Evolutionary conservation across 1,140 invertebrate genomes (phyloP), one percentile per base, ranked within the genome.

Genomic region (Sweltsa coloradensis): DNA sequence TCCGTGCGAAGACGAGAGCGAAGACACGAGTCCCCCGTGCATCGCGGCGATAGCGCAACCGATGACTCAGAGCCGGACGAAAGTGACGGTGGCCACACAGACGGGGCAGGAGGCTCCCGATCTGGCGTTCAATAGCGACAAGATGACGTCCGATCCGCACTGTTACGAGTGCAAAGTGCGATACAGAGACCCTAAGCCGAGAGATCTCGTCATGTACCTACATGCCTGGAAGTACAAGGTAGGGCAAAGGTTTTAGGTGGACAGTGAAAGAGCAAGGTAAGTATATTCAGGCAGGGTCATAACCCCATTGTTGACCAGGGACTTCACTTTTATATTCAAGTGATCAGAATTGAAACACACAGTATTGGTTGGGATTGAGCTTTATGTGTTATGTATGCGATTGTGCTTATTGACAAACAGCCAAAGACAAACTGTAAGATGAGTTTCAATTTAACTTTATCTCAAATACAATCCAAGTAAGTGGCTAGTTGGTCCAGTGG

Each of bases 151-250:
- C 3, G 89, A 95, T 60, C 78, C 81, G 3, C 81, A 92, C 60
- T 97, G 93, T 68, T 85, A 87, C 61, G 88, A 94, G 64, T 97
- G 93, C 65, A 87, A 88, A 63, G 82, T 89, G 11, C 75, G 86
- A 42, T 95, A 90, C 67, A 70, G 84, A 47, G 92, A 97, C 64
- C 92, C 93, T 0, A 82, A 85, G 47, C 85, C 89, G 0, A 78
- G 83, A 50, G 88, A 96, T 62, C 72, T 97, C 14, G 81, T 94
- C 47, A 94, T 97, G 87, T 96, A 92, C 65, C 73, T 97, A 13
- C 93, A 97, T 66, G 91, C 91, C 14, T 88, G 89, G 76, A 85
- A 83, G 58, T 96, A 95, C 63, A 82, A 81, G 71, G 85, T 75
- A 58, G n/a, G n/a, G n/a, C n/a, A n/a, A n/a, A n/a, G 3, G 31